Base-by-base conservation (phyloP, 2,797 vertebrate species). In the Clarias platycephalus region DNA sequence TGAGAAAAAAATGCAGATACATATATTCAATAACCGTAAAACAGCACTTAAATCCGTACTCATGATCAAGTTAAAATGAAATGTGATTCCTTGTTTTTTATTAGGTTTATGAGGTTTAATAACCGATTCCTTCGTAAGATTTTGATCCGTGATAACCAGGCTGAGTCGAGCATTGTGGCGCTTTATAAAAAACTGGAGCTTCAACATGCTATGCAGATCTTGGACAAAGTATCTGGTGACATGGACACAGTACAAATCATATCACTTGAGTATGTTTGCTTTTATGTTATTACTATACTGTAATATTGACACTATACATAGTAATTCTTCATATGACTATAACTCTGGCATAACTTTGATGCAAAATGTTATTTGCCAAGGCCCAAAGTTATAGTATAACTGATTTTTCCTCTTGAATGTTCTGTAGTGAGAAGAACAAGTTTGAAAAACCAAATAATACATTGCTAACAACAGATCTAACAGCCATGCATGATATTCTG, bases 161-260 rank as follows among this genome's bases (percentile, higher is more conserved):
- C 97, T 0, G 97, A 97, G 92, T 99, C 98, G 26, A 98, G 98
- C 85, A 99, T 99, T 1, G 97, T 99, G 86, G 95, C 98, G 1
- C 89, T 99, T 13, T 99, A 98, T 88, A 98, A 99, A 91, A 99
- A 97, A 90, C 95, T 99, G 53, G 98, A 99, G 93, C 96, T 99
- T 90, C 98, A 98, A 89, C 97, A 96, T 31, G 97, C 98, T 87
- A 97, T 99, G 86, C 96, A 98, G 93, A 96, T 99, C 94, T 96
- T 98, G 88, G 97, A 98, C 90, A 95, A 94, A 0, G 96, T 96
- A 1, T 68, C 93, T 0, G 96, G 96, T 22, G 95, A 96, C 93
- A 94, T 97, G 88, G 98, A 95, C 1, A 94, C 95, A 2, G 94
- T 95, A 1, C 95, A 97, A 0, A 89, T 96, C 0, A 89, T 93